These are phyloP conservation scores for Cryptops parisi DNA, from an alignment of 2,888 invertebrate species.

Conservation along the genomic window DNA sequence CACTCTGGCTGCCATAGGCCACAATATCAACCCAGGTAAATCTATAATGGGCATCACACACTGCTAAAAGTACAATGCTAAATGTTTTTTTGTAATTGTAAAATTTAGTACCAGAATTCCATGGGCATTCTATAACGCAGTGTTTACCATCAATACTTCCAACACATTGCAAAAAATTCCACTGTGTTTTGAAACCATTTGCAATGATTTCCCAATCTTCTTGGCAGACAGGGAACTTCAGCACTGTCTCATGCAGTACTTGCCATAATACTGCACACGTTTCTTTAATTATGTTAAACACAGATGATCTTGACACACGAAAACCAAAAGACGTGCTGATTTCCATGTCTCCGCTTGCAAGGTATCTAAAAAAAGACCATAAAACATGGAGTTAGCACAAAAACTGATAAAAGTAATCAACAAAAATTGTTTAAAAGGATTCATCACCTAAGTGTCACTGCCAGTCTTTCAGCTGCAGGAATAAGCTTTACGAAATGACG, in stretches of 20 bases:
- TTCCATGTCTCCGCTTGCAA: not conserved
- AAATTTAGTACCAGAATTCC: conserved; percentile 14
- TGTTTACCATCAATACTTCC: conserved; percentile 20
- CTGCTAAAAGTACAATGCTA: conserved; percentile 19
- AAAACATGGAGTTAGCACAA: not conserved
- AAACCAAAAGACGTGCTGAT: not conserved
- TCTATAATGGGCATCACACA: conserved; percentile 19
- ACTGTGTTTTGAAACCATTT: conserved; percentile 16
- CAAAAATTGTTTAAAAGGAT: not conserved
- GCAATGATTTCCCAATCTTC: conserved; percentile 13
- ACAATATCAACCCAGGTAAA: conserved; percentile 20
- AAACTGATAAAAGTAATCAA: not conserved
- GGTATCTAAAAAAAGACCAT: not conserved
- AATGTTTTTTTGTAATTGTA: conserved; percentile 19
- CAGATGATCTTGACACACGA: not conserved
- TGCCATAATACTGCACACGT: conserved; percentile 7
- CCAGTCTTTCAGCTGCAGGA: not conserved
- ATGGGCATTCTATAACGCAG: conserved; percentile 18
- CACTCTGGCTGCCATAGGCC: conserved; percentile 16
- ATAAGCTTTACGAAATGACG: not conserved
- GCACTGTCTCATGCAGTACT: not conserved
- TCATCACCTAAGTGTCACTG: not conserved
- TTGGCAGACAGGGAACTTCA: not conserved
- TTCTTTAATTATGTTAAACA: conserved; percentile 8
- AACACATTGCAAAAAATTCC: conserved; percentile 20